These are phyloP conservation scores for Magallana nippona DNA, from an alignment of 2,888 invertebrate species.

Conservation along the genomic window DNA sequence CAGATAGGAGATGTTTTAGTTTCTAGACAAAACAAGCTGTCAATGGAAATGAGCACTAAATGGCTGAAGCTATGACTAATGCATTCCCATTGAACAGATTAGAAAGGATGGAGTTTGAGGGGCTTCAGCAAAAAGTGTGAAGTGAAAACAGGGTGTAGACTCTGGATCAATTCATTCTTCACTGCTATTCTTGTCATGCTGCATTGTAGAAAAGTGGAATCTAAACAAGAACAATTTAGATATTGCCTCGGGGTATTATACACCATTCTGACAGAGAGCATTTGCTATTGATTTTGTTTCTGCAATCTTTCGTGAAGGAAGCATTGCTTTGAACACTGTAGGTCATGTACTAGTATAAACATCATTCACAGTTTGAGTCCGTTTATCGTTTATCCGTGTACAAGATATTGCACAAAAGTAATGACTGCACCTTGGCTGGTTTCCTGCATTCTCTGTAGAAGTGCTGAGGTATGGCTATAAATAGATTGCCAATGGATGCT, in stretches of 20 bases:
- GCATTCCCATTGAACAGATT: neutral
- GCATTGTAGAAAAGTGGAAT: neutral
- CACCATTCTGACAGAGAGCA: neutral
- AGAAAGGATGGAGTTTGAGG: neutral
- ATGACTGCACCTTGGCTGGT: conserved; percentile 15
- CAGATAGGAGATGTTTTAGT: conserved; percentile 2
- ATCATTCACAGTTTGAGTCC: neutral
- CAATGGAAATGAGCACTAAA: neutral
- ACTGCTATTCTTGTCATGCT: neutral
- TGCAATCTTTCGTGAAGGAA: neutral
- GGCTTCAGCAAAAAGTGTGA: neutral
- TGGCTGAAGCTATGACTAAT: conserved; percentile 19
- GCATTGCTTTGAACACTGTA: neutral
- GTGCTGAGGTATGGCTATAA: conserved; percentile 4
- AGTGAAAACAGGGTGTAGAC: neutral
- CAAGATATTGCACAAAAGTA: conserved; percentile 30
- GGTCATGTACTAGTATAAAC: neutral
- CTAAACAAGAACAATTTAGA: neutral
- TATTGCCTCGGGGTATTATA: conserved; percentile 11
- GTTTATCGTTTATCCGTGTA: neutral
- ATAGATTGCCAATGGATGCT: conserved; percentile 20
- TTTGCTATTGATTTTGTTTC: conserved; percentile 20
- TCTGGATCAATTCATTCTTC: neutral
- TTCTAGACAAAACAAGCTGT: conserved; percentile 29
- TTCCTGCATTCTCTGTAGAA: conserved; percentile 14